Evolutionary conservation across 2,888 invertebrate genomes (phyloP), one percentile per base, ranked within the genome.

Genomic region (Andrena hattorfiana): DNA sequence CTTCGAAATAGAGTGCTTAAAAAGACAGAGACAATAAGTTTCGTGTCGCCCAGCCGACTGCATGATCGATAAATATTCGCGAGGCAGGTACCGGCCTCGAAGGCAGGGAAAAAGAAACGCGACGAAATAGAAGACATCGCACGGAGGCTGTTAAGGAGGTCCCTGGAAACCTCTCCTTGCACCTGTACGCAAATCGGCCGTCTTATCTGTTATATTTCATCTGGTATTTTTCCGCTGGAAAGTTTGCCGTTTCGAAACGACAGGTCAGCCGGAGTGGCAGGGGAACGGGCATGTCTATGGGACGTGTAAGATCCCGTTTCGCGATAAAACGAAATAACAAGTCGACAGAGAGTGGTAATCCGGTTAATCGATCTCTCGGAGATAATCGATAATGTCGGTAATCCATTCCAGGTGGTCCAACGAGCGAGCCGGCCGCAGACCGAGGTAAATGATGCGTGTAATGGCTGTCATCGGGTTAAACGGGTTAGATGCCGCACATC

Each of bases 301-400:
- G 79, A 81, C 83, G 68, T 75, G 85, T 74, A 84, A 92, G 92
- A 93, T 93, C 90, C 89, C 91, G 90, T 92, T 92, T 91, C 87
- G 89, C 90, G 93, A 93, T 93, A 93, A 92, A 85, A 92, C 90
- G 92, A 93, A 93, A 93, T 92, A 92, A 92, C 93, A 92, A 91
- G 91, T 88, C 89, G 86, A 87, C 84, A 79, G 85, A 81, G 86
- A 89, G 83, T 81, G 90, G 90, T 92, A 92, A 93, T 93, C 93
- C 92, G 90, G 92, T 92, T 93, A 93, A 93, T 93, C 93, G 92
- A 93, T 93, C 92, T 92, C 85, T 80, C 84, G 86, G 90, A 91
- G 93, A 93, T 93, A 93, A 93, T 93, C 93, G 93, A 93, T 93
- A 93, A 92, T 91, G 92, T 93, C 92, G 90, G 91, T 92, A 90